phyloP scores from a whole-genome alignment of 2,113 vertebrate species.

The Gadus macrocephalus region DNA sequence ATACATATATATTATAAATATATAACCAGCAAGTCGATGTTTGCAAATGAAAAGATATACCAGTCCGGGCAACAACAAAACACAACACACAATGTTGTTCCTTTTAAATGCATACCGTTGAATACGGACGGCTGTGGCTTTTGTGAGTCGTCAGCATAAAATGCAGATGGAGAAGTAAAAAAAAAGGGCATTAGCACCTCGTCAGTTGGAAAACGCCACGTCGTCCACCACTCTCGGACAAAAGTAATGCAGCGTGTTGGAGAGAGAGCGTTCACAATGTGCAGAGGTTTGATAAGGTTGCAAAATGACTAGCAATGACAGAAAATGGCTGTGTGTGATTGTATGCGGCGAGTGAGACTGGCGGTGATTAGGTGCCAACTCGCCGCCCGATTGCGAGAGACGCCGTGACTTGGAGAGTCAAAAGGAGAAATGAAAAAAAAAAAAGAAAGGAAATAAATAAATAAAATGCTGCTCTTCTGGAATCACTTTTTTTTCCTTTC shows the following conservation, averaged over 20 bases:
- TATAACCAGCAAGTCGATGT: not conserved
- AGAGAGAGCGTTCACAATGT: slow-evolving; percentile 8
- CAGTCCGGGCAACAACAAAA: too few species aligned
- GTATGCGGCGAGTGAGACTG: slow-evolving; percentile 52
- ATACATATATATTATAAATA: not conserved
- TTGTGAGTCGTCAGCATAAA: not conserved
- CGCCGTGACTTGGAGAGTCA: slow-evolving; percentile 40
- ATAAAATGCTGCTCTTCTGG: slow-evolving; percentile 24
- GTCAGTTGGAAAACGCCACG: not conserved
- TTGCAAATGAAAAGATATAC: too few species aligned
- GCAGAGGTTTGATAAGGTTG: slow-evolving; percentile 48
- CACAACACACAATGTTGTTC: not conserved
- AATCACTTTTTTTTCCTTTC: slow-evolving; percentile 3
- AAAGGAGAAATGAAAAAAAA: slow-evolving; percentile 41
- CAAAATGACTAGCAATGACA: slow-evolving; percentile 59
- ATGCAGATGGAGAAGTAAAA: not conserved
- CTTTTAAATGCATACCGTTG: too few species aligned
- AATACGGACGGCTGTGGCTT: not conserved
- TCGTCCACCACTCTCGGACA: too few species aligned
- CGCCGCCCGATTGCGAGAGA: slow-evolving; percentile 48
- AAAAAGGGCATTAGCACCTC: too few species aligned
- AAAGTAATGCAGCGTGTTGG: too few species aligned
- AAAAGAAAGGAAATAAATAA: not conserved
- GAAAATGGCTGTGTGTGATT: slow-evolving; percentile 59
- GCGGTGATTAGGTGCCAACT: slow-evolving; percentile 58